Base-by-base conservation (phyloP, 2,797 vertebrate species). In the Sebastes reedi region DNA sequence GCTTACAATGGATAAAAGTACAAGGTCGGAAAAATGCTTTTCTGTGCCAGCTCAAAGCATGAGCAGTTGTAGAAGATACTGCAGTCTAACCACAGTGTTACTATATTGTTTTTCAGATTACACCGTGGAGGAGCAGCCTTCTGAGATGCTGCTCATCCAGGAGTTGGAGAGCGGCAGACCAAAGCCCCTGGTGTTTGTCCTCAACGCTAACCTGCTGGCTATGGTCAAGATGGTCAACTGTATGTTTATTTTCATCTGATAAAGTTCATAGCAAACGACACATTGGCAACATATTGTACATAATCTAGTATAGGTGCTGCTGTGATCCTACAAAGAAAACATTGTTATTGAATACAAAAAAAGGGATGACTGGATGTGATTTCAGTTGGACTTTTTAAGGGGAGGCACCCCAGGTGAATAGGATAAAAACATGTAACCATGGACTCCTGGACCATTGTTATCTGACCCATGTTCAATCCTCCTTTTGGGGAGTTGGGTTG, bases 191-290 rank as follows among this genome's bases (percentile, higher is more conserved):
- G 98, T 99, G 55, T 99, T 99, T 93, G 99, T 99, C 89, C 97
- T 99, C 92, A 99, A 99, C 79, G 98, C 98, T 86, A 99, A 99
- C 94, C 96, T 99, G 82, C 96, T 99, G 71, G 97, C 97, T 83
- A 98, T 99, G 97, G 98, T 99, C 94, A 99, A 99, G 95, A 96
- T 99, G 87, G 98, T 99, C 88, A 99, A 99, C 93, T 99, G 98
- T 99, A 89, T 6, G 94, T 91, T 61, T 77, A 20, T 13, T 65
- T 10, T 77, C 29, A 72, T 12, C 7, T 32, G 12, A 25, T 29
- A 16, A 55, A 29, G 29, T 71, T 12, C 3, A 30, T n/a, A 20
- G n/a, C 54, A 18, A 70, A 61, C 0, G 1, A 10, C 24, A 50
- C 27, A 22, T 4, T 11, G 12, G 5, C 34, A 29, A 27, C 18